Percentiles rank a stretch among this genome's conserved stretches.
Evolutionary conservation across 2,113 vertebrate species (phyloP).

Genomic region (chimpanzee (Pan troglodytes)): NHGRI_mPanTro3-v2.1_pri NC_072411.2:41740001-41740500

Average conservation of each 20-base stretch:
- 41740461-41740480: neutral
- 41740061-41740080: neutral
- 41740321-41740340: no score
- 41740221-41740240: neutral
- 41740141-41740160: neutral
- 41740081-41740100: neutral
- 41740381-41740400: neutral
- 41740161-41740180: no score
- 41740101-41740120: neutral
- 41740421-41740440: neutral
- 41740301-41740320: neutral
- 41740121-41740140: neutral
- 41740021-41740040: neutral
- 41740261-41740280: neutral
- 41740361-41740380: neutral
- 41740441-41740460: neutral
- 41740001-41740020: neutral
- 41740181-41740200: neutral
- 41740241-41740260: neutral
- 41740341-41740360: neutral
- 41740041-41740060: neutral
- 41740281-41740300: neutral
- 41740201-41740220: no score
- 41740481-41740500: neutral
- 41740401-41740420: accelerated